Evolutionary conservation across 2,113 vertebrate species (phyloP).

Genomic region (Tiliqua scincoides): DNA sequence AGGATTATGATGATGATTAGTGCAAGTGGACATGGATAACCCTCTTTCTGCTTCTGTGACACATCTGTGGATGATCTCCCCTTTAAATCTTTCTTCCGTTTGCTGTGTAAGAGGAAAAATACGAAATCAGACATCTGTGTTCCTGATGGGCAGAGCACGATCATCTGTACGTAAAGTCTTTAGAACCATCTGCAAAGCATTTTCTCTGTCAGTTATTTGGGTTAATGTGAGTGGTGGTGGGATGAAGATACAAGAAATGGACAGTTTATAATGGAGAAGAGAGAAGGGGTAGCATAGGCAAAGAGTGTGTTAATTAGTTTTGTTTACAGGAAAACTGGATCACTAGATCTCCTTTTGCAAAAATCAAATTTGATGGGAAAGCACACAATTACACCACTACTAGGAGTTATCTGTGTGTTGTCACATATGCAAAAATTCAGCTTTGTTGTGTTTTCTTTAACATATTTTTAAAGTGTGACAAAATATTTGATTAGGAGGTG

Average conservation of each 20-base stretch:
- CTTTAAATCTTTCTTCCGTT: conserved; percentile 56
- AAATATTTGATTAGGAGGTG: neutral
- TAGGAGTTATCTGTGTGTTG: neutral
- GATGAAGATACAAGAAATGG: neutral
- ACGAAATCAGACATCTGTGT: conserved; percentile 32
- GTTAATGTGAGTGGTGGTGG: neutral
- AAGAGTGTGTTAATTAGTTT: neutral
- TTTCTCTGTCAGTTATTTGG: neutral
- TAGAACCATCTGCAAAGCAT: conserved; percentile 15
- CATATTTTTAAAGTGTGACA: neutral
- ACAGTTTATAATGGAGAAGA: neutral
- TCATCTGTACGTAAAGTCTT: conserved; percentile 13
- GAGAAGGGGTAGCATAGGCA: neutral
- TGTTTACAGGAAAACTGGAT: neutral
- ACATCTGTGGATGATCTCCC: conserved; percentile 56
- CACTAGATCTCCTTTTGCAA: neutral
- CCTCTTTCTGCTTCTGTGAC: conserved; percentile 53
- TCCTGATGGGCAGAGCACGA: conserved; percentile 40
- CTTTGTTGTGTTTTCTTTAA: neutral
- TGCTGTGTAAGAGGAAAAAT: conserved; percentile 49
- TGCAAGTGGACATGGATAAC: conserved; percentile 47
- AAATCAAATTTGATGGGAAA: neutral
- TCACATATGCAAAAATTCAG: neutral
- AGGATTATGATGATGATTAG: conserved; percentile 63
- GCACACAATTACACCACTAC: neutral